A percentile compares a stretch with the other conserved stretches of the same genome.
Conservation (phyloP, 2,888 invertebrate genomes). For the Eurytoma adleriae region DNA sequence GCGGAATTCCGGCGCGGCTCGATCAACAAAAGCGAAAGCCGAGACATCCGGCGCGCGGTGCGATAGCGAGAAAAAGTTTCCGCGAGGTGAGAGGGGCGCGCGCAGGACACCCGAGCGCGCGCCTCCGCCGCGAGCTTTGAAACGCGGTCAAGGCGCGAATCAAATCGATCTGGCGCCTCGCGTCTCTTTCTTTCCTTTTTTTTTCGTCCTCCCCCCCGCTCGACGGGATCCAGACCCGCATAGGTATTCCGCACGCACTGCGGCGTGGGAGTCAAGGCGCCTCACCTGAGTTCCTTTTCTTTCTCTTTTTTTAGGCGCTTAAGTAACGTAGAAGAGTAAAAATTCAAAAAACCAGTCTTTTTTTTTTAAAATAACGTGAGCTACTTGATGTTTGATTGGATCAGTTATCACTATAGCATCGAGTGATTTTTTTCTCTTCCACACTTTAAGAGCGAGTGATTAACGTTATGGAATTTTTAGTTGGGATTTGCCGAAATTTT, state of each 20-base stretch:
- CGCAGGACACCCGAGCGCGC: neutral
- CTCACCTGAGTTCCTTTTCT: neutral
- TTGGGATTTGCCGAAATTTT: no score
- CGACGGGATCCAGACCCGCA: neutral
- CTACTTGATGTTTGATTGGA: no score
- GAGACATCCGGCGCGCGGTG: neutral
- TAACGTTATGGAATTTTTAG: no score
- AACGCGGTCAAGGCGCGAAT: slow-evolving; percentile 49
- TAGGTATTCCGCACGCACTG: neutral
- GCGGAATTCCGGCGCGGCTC: neutral
- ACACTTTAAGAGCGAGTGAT: no score
- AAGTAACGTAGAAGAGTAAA: neutral
- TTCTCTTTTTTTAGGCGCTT: no score
- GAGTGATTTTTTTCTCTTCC: no score
- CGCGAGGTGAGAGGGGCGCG: neutral
- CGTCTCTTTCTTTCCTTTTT: neutral
- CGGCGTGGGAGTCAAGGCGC: neutral
- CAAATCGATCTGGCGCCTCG: slow-evolving; percentile 31
- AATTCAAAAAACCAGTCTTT: neutral
- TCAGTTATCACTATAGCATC: no score
- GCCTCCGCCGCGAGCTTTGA: neutral
- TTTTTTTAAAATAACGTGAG: no score
- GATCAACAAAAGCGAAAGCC: slow-evolving; percentile 3
- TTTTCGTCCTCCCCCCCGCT: neutral
- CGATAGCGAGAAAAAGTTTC: neutral